Evolutionary conservation across 2,797 vertebrate genomes (phyloP).

Genomic region (Monodelphis domestica): DNA sequence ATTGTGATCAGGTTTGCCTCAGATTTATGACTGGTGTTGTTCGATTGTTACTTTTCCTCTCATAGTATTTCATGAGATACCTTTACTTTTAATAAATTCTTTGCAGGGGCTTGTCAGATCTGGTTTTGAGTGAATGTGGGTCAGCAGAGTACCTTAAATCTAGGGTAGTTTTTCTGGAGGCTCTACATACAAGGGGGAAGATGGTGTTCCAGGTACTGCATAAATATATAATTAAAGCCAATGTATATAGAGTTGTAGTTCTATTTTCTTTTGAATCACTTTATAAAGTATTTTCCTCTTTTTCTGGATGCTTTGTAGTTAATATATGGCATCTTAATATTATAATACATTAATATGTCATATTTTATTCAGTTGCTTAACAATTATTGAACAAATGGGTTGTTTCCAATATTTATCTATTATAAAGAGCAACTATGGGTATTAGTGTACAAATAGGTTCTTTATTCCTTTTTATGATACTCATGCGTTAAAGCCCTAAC

Average conservation of each 20-base stretch:
- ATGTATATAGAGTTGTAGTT: neutral
- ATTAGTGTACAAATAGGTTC: neutral
- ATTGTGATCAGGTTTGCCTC: neutral
- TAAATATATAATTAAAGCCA: neutral
- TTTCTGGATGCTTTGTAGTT: neutral
- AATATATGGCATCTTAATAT: neutral
- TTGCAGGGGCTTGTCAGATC: neutral
- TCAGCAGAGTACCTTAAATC: neutral
- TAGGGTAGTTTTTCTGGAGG: neutral
- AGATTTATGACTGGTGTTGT: neutral
- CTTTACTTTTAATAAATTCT: neutral
- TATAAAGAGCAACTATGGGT: neutral
- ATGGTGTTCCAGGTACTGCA: neutral
- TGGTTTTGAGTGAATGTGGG: neutral
- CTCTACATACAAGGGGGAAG: neutral
- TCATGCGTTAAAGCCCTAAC: neutral
- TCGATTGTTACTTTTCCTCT: neutral
- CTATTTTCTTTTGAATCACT: neutral
- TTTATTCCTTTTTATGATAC: neutral
- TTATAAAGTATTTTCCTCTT: neutral
- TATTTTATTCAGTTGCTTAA: neutral
- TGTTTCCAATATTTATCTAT: neutral
- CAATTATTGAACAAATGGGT: neutral
- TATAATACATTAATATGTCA: neutral
- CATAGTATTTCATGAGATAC: neutral